phyloP scores from a whole-genome alignment of 2,797 vertebrate species.

The Gila robusta region DNA sequence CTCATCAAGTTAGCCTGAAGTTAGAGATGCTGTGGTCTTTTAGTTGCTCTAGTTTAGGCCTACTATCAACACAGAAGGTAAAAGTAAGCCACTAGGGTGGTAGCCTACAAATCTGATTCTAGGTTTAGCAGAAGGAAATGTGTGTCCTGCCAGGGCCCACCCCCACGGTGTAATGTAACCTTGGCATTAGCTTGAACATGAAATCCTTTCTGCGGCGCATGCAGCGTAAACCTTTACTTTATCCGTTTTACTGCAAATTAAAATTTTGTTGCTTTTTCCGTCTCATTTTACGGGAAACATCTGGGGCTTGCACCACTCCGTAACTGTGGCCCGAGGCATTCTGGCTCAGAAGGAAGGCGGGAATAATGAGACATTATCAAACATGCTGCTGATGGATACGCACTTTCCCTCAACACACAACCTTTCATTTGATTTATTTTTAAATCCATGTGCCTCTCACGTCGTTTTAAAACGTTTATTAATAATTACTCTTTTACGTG shows the following conservation, averaged over 20 bases:
- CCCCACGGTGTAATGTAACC: conserved; percentile 61
- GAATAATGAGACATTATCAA: conserved; percentile 83
- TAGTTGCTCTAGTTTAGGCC: conserved; percentile 8
- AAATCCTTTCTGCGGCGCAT: conserved; percentile 73
- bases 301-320: conserved; percentile 76
- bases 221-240: conserved; percentile 80
- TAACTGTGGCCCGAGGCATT: conserved; percentile 74
- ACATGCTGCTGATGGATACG: conserved; percentile 70
- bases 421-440: background rate
- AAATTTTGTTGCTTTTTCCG: conserved; percentile 87
- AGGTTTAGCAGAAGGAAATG: conserved; percentile 45
- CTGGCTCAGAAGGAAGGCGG: conserved; percentile 65
- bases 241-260: conserved; percentile 84
- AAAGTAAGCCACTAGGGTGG: conserved; percentile 43
- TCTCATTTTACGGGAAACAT: conserved; percentile 87
- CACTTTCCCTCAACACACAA: conserved; percentile 49
- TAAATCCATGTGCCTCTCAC: background rate
- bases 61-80: conserved; percentile 22
- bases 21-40: background rate
- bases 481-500: background rate
- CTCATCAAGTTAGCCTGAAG: background rate
- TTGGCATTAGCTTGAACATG: conserved; percentile 71
- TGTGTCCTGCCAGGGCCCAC: conserved; percentile 57
- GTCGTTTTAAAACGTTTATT: background rate
- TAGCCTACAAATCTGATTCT: conserved; percentile 64